Evolutionary conservation across 2,888 invertebrate genomes (phyloP).

Genomic region (Drymonia ruficornis): DNA sequence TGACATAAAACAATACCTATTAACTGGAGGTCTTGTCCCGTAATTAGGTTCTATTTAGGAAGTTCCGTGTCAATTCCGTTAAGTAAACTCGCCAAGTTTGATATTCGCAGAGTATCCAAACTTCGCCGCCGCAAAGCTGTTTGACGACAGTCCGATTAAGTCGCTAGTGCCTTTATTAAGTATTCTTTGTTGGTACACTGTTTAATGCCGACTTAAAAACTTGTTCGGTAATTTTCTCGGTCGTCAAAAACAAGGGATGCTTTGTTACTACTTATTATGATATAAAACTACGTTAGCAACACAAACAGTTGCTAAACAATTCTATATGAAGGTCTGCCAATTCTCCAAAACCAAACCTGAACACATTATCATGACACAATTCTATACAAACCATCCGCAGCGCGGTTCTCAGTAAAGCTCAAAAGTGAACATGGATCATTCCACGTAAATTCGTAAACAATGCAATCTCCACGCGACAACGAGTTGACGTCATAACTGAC

Average conservation of each 20-base stretch:
- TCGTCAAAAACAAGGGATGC: neutral
- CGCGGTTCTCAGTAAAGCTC: neutral
- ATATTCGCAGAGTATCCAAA: constrained; percentile 7
- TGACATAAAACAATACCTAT: neutral
- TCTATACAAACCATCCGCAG: neutral
- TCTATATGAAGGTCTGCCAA: no score
- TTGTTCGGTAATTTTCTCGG: neutral
- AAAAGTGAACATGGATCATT: neutral
- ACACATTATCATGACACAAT: neutral
- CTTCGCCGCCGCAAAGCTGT: constrained; percentile 8
- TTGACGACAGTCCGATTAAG: constrained; percentile 6
- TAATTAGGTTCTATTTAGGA: constrained; percentile 15
- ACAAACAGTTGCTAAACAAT: no score
- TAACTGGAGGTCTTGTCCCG: neutral
- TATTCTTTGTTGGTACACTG: constrained; percentile 7
- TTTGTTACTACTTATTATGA: neutral
- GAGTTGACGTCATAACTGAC: constrained; percentile 30
- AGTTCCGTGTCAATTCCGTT: constrained; percentile 11
- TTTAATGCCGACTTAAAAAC: constrained; percentile 5
- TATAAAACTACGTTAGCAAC: no score
- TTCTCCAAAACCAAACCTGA: neutral
- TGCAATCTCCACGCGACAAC: constrained; percentile 6
- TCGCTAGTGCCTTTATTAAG: constrained; percentile 9
- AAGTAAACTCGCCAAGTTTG: constrained; percentile 6
- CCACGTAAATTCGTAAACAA: constrained; percentile 4